Conservation (phyloP, 2,113 vertebrate genomes). For the Vombatus ursinus region DNA sequence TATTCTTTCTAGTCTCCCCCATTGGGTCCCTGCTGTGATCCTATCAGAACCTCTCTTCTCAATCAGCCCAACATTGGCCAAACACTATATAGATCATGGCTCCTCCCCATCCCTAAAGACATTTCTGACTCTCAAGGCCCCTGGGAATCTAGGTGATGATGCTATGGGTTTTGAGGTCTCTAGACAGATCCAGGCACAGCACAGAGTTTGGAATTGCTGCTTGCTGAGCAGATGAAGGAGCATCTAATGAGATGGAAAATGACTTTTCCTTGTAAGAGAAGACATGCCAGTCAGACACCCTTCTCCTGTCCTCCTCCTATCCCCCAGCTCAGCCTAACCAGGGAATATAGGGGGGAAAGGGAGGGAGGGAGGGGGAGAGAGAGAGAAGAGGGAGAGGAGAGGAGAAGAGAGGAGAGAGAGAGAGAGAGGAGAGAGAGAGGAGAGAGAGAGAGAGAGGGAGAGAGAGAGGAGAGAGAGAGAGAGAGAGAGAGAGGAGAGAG, state of each 20-base stretch:
- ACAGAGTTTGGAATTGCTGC: not conserved
- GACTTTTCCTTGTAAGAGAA: not conserved
- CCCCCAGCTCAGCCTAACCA: not conserved
- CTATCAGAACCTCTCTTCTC: not conserved
- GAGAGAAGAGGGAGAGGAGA: accelerated
- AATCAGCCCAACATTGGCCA: not conserved
- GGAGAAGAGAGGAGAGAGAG: not conserved
- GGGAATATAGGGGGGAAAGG: not conserved
- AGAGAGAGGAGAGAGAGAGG: not conserved
- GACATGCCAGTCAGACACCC: not conserved
- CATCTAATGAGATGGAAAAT: slow-evolving; percentile 2
- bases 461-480: no score
- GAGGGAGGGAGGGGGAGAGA: no score
- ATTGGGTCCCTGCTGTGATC: not conserved
- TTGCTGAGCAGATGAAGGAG: not conserved
- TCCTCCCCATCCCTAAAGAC: not conserved
- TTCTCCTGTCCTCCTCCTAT: not conserved
- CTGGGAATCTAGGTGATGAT: not conserved
- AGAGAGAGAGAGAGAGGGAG: not conserved
- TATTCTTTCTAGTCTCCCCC: not conserved
- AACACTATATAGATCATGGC: not conserved
- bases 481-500: not conserved
- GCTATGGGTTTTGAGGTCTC: not conserved
- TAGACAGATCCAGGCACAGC: not conserved
- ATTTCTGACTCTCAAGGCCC: not conserved